Base-by-base conservation (phyloP, 2,797 vertebrate species). In the Channa striata region DNA sequence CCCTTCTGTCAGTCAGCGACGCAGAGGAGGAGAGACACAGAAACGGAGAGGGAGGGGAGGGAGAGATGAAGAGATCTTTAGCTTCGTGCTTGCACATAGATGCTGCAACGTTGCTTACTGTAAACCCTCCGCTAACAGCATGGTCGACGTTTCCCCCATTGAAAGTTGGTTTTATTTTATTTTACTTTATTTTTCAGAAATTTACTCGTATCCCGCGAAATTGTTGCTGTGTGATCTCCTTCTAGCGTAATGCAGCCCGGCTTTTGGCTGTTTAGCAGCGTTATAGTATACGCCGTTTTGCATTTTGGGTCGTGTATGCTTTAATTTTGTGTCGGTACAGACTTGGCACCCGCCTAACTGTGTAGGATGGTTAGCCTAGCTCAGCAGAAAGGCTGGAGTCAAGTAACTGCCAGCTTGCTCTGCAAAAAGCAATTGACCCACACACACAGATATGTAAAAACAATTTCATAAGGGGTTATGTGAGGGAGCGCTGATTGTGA, bases 1-100 rank as follows among this genome's bases (percentile, higher is more conserved):
- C 58, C 83, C 72, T 72, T 50, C 80, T 88, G 86, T 86, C 86
- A 82, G 72, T 87, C 85, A 90, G 64, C 46, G 36, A 34, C 79
- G 81, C 53, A 64, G 50, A 74, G 77, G 63, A 77, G 59, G 67
- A 62, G 68, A 61, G 62, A 49, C 43, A 56, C 25, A 37, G 33
- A 62, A 52, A 49, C 39, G 51, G 37, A 25, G 33, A 19, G 68
- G 37, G 37, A 30, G 56, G 23, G 25, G 19, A 17, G 25, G 51
- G 8, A 3, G 30, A n/a, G 53, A 9, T 20, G 6, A 36, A 20
- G 44, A 33, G 46, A 51, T 74, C 40, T 82, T 74, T 42, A 67
- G 64, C 65, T 80, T 59, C 77, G 75, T 74, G 57, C 62, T 79
- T 54, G 74, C 14, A 70, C 67, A 75, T 62, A 81, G 60, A 80